Conservation (phyloP, 2,113 vertebrate genomes). For the Corythornis cristatus region DNA sequence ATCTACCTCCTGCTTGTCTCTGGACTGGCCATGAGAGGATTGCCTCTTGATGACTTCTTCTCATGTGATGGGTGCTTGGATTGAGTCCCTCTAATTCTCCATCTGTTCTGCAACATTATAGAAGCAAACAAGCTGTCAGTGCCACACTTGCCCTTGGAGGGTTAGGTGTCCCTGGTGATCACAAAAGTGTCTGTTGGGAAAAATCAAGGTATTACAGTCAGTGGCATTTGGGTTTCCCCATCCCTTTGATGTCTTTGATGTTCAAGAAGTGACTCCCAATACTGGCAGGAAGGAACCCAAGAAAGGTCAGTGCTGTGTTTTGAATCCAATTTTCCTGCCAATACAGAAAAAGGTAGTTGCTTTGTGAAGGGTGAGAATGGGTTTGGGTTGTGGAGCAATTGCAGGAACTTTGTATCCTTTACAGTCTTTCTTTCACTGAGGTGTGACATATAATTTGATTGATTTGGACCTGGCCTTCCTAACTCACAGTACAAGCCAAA, state of each 20-base stretch:
- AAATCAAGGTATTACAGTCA: neutral
- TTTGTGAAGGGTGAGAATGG: neutral
- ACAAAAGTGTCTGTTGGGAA: no score
- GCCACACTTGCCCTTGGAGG: neutral
- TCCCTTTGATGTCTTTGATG: neutral
- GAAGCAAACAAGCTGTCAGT: neutral
- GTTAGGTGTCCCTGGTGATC: neutral
- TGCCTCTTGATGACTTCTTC: neutral
- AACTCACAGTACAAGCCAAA: neutral
- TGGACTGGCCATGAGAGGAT: neutral
- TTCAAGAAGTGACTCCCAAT: neutral
- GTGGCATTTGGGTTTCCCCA: neutral
- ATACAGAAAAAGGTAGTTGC: neutral
- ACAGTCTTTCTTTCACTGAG: neutral
- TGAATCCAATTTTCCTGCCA: neutral
- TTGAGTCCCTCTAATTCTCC: neutral
- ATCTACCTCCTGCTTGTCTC: neutral
- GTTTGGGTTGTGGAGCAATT: neutral
- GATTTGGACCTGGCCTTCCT: neutral
- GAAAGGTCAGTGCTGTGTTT: neutral
- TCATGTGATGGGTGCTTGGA: neutral
- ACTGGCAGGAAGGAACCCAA: neutral
- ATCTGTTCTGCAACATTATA: rapidly evolving
- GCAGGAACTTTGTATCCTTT: neutral
- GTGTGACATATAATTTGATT: neutral